Evolutionary conservation across 2,113 vertebrate genomes (phyloP).

Genomic region (Cisticola juncidis): DNA sequence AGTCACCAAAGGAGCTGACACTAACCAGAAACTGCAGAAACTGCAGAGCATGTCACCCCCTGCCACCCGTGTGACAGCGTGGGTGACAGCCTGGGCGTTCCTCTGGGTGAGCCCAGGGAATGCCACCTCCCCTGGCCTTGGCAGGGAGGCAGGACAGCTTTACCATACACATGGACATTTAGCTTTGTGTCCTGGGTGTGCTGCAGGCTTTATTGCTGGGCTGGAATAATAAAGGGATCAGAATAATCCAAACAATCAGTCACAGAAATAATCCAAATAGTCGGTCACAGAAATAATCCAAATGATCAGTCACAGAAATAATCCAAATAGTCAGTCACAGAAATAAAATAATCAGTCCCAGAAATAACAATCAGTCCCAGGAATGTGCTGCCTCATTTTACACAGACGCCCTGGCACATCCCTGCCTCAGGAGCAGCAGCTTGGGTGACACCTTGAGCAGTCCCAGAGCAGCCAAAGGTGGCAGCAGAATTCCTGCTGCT

Average conservation of each 20-base stretch:
- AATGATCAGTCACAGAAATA: not conserved
- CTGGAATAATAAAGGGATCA: not conserved
- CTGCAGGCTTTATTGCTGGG: not conserved
- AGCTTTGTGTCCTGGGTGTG: not conserved
- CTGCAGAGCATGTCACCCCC: not conserved
- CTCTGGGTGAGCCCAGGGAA: not conserved
- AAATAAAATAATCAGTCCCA: not conserved
- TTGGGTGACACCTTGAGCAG: not conserved
- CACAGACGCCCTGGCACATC: not conserved
- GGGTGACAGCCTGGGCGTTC: accelerated
- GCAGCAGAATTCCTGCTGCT: not conserved
- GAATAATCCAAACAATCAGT: not conserved
- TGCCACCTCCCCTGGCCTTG: not conserved
- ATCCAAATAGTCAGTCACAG: not conserved
- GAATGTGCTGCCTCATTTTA: not conserved
- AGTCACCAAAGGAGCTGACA: not conserved
- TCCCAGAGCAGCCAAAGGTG: not conserved
- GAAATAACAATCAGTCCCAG: not conserved
- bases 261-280: too few species aligned
- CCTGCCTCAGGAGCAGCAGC: not conserved
- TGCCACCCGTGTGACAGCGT: not conserved
- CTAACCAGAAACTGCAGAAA: not conserved
- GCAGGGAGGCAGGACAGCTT: not conserved
- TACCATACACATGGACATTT: accelerated
- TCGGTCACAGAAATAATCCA: too few species aligned